phyloP scores from a whole-genome alignment of 2,888 invertebrate genomes.

The Cephus nigrinus region DNA sequence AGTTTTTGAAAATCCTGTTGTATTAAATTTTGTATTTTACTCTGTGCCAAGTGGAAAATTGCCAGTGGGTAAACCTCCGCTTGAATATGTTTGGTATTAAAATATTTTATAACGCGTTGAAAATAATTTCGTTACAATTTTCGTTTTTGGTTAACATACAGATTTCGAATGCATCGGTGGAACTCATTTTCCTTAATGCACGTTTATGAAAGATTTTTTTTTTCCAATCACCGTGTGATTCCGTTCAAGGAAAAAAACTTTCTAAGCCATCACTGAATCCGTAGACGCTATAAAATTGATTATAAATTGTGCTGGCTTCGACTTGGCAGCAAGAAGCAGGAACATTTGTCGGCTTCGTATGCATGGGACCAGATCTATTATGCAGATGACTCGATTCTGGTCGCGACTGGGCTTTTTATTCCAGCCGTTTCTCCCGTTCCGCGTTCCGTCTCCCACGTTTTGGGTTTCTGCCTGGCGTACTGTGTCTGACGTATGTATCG shows the following conservation, averaged over 20 bases:
- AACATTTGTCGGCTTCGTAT: conserved; percentile 18
- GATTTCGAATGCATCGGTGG: background rate
- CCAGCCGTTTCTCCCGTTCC: background rate
- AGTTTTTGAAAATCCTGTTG: background rate
- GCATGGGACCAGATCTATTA: conserved; percentile 21
- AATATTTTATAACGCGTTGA: background rate
- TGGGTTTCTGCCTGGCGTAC: background rate
- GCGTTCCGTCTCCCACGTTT: background rate
- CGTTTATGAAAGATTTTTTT: background rate
- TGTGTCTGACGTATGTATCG: background rate
- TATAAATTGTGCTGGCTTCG: conserved; percentile 19
- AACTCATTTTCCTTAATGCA: background rate
- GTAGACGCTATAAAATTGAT: conserved; percentile 22
- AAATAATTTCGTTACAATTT: too few species aligned
- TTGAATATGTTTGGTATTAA: background rate
- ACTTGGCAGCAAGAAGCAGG: conserved; percentile 17
- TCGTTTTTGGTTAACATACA: background rate
- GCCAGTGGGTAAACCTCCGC: background rate
- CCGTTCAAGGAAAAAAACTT: background rate
- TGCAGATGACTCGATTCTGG: conserved; percentile 18
- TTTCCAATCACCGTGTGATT: too few species aligned
- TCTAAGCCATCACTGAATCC: background rate
- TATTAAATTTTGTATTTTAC: background rate
- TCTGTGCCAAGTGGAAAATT: background rate
- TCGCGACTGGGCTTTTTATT: background rate